Conservation (phyloP, 2,113 vertebrate species). For the Buteo buteo region DNA sequence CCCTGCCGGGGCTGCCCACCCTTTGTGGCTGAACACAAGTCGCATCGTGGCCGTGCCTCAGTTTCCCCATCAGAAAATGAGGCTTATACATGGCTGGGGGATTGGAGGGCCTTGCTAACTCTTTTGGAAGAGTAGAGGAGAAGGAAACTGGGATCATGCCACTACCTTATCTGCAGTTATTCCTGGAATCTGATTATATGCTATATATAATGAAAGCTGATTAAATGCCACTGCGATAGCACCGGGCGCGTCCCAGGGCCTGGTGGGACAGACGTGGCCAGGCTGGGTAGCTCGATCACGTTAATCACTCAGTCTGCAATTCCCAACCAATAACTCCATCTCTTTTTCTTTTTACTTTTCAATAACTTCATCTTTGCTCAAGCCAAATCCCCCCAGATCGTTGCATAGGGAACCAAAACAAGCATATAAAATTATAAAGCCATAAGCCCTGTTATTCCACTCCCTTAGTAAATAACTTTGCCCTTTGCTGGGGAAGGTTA, state of each 20-base stretch:
- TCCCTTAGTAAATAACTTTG: not conserved
- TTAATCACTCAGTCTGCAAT: fast-evolving
- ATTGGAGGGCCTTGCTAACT: fast-evolving
- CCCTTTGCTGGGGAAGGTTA: not conserved
- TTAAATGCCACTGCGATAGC: slow-evolving; percentile 9
- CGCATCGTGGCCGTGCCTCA: fast-evolving
- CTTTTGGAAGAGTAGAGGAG: not conserved
- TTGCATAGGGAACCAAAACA: not conserved
- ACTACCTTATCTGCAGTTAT: slow-evolving; percentile 42
- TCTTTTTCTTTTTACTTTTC: not conserved
- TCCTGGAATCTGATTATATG: slow-evolving; percentile 33
- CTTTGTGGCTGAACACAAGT: fast-evolving
- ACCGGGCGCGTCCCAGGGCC: not conserved
- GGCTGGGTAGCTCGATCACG: fast-evolving
- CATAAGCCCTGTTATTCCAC: not conserved
- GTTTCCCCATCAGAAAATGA: not conserved
- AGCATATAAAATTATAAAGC: not conserved
- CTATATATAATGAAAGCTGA: not conserved
- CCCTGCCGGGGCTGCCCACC: fast-evolving
- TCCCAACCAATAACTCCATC: not conserved
- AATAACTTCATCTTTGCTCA: not conserved
- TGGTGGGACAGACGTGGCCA: not conserved
- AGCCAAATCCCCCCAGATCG: not conserved
- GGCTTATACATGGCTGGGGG: not conserved
- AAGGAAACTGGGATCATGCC: not conserved